These are phyloP conservation scores for Thamnophis sirtalis DNA, from an alignment of 2,113 vertebrate genomes.

Conservation along the genomic window DNA sequence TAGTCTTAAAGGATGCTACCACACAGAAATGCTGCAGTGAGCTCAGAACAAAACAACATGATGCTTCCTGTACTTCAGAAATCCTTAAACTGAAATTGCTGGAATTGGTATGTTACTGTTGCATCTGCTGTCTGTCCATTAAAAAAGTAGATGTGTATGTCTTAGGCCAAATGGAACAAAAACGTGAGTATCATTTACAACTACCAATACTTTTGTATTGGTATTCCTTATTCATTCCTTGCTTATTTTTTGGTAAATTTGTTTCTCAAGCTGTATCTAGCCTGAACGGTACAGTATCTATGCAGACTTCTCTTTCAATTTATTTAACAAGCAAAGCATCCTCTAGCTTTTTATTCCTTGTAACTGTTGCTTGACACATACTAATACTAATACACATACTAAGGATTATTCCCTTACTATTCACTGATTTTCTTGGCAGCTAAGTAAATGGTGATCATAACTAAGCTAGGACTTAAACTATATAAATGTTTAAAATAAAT, in stretches of 20 bases:
- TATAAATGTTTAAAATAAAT: neutral
- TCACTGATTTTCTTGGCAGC: neutral
- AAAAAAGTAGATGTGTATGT: neutral
- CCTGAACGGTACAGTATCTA: too few relatives aligned
- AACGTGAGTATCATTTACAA: neutral
- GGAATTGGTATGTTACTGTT: neutral
- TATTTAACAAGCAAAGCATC: neutral
- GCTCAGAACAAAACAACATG: neutral
- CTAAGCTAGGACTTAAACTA: neutral
- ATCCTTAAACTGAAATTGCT: neutral
- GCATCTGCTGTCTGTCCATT: neutral
- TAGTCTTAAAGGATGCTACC: neutral
- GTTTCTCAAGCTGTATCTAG: neutral
- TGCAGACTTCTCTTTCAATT: neutral
- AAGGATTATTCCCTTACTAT: neutral
- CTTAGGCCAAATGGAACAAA: neutral
- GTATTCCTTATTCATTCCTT: neutral
- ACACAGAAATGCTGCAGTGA: neutral
- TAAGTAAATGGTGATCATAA: neutral
- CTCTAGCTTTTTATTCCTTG: neutral
- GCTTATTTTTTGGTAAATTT: neutral
- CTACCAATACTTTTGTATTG: neutral
- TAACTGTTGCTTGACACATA: neutral
- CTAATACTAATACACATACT: too few relatives aligned
- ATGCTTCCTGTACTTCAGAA: neutral